Evolutionary conservation across 37 sponge, comb jelly and placozoan species (phyloP), one percentile per base, ranked within the genome.

Genomic region (Chondrilla cf. caribensis): DNA sequence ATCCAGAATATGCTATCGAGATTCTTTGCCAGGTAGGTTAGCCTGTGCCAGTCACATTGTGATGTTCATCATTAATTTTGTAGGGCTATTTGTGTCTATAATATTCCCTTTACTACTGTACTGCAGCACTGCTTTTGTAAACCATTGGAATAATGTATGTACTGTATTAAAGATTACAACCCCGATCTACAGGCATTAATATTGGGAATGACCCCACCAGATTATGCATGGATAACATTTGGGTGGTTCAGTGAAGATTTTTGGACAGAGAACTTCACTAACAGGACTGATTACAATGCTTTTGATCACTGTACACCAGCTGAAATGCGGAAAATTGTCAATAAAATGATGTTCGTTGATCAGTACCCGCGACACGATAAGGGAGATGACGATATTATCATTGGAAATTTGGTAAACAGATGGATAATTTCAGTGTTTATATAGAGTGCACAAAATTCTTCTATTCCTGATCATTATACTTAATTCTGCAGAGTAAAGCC

Each of bases 161-260:
- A n/a, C n/a, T n/a, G n/a, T n/a, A n/a, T n/a, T n/a, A n/a, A n/a
- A n/a, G n/a, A n/a, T n/a, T n/a, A n/a, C n/a, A n/a, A n/a, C n/a
- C n/a, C n/a, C n/a, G n/a, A n/a, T n/a, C 38, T 78, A 8, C 14
- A 89, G 89, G 82, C 89, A 2, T 62, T 75, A 28, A 60, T 29
- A 24, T 38, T 77, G 19, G 89, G 82, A n/a, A 60, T 84, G 85
- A 81, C 85, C 1, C 43, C 29, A 2, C 2, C 21, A 11, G 54
- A 81, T 42, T 90, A 90, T 64, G 58, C 51, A 0, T 90, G 87
- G 87, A 24, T 90, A 2, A 18, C 43, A 2, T 86, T 40, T 86
- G 80, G 60, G 58, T 90, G 83, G 90, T 86, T 83, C 35, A 62
- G 64, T 1, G 58, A 79, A 0, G 25, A 58, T 14, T 90, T 86